Percentiles rank a stretch among this genome's conserved stretches.
These are phyloP conservation scores for Netelia inedita DNA, from an alignment of 2,888 invertebrate species.

Conservation along the genomic window DNA sequence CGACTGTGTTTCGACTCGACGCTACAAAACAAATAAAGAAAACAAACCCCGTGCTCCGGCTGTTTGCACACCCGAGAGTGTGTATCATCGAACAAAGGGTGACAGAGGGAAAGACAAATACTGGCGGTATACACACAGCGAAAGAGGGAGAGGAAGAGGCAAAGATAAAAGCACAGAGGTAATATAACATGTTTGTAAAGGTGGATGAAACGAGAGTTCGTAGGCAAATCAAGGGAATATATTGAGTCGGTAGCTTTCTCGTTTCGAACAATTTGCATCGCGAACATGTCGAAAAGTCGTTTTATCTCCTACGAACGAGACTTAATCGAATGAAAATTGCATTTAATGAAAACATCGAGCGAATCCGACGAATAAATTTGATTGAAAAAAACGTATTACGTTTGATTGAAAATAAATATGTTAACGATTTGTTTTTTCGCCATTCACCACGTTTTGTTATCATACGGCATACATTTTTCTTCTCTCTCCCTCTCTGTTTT, in stretches of 20 bases:
- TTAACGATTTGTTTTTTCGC: too few relatives aligned
- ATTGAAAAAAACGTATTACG: neutral
- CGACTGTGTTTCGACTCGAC: neutral
- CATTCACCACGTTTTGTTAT: too few relatives aligned
- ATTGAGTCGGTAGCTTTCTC: neutral
- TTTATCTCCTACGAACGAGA: neutral
- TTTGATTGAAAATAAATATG: too few relatives aligned
- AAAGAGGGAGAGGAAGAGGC: neutral
- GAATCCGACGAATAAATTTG: neutral
- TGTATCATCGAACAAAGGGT: neutral
- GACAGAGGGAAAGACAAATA: neutral
- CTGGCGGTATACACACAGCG: neutral
- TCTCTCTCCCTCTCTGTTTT: too few relatives aligned
- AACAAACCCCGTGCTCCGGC: neutral
- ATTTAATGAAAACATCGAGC: neutral
- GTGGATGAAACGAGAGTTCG: conserved; percentile 30
- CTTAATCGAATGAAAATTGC: neutral
- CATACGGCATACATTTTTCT: too few relatives aligned
- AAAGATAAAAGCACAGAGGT: conserved; percentile 23
- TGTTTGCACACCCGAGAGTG: conserved; percentile 29
- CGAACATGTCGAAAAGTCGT: neutral
- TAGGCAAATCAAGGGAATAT: neutral
- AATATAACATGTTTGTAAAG: conserved; percentile 9
- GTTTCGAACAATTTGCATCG: conserved; percentile 12
- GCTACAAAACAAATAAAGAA: neutral